Evolutionary conservation across 2,113 vertebrate genomes (phyloP).

Genomic region (Nothoprocta pentlandii): DNA sequence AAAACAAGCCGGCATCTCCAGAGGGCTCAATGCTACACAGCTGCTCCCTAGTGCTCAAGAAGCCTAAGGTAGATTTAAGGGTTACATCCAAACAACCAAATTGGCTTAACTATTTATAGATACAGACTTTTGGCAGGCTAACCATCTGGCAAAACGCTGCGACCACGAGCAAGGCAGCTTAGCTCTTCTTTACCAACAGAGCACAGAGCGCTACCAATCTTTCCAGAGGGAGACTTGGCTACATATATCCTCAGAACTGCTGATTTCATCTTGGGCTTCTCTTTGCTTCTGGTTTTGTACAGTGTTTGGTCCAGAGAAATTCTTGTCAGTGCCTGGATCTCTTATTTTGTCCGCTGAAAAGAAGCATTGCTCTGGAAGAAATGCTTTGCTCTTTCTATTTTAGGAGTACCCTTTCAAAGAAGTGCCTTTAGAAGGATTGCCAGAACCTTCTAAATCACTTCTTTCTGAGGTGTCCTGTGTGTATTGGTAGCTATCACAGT

Average conservation of each 20-base stretch:
- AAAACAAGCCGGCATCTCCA: not conserved
- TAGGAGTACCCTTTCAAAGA: not conserved
- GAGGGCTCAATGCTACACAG: not conserved
- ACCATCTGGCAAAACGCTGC: not conserved
- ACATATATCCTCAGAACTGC: not conserved
- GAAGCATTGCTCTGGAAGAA: not conserved
- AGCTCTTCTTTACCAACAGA: not conserved
- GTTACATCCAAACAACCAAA: constrained; percentile 46
- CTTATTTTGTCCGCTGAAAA: not conserved
- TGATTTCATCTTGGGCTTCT: not conserved
- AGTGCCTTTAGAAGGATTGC: not conserved
- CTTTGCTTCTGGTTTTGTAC: not conserved
- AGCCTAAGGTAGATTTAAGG: not conserved
- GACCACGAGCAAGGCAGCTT: not conserved
- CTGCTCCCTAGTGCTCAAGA: not conserved
- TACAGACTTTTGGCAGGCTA: not conserved
- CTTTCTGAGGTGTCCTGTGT: not conserved
- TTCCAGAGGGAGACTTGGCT: not conserved
- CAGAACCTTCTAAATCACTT: not conserved
- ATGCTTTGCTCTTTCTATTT: not conserved
- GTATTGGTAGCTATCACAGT: not conserved
- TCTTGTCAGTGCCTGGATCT: not conserved
- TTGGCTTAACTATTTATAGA: constrained; percentile 48
- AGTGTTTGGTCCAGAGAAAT: not conserved
- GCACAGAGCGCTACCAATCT: not conserved